A percentile compares a stretch with the other conserved stretches of the same genome.
These are phyloP conservation scores for Stenodema calcarata DNA, from an alignment of 2,888 invertebrate genomes.

Conservation along the genomic window DNA sequence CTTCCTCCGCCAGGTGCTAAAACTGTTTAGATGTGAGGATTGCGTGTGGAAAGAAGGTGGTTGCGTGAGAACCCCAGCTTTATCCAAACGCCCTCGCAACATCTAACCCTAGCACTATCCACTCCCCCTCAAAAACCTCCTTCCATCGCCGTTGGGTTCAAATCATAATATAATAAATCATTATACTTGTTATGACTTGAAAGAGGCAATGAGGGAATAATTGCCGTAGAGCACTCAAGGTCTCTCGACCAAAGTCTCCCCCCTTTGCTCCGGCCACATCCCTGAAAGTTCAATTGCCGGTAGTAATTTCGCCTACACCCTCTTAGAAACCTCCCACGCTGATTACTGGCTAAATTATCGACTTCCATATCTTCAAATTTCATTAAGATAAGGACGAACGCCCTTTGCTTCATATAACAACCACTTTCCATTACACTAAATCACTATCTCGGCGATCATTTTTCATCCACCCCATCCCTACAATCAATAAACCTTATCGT, in stretches of 20 bases:
- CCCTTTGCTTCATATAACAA: not conserved
- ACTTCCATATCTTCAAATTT: conserved; percentile 11
- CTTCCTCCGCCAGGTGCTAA: not conserved
- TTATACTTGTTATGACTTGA: not conserved
- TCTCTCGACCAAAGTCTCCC: not conserved
- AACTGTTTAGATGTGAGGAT: not conserved
- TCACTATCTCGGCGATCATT: too few species aligned
- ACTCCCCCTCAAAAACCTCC: not conserved
- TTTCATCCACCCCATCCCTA: too few species aligned
- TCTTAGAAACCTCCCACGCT: not conserved
- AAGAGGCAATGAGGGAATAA: not conserved
- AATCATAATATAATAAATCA: not conserved
- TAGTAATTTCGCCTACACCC: not conserved
- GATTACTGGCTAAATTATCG: conserved; percentile 2
- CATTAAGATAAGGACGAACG: conserved; percentile 1
- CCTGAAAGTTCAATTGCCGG: not conserved
- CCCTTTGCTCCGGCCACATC: not conserved
- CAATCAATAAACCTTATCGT: too few species aligned
- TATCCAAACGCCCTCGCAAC: not conserved
- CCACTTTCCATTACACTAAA: not conserved
- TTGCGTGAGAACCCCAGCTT: not conserved
- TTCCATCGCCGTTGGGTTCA: not conserved
- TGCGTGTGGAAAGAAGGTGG: not conserved
- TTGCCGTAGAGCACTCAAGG: not conserved
- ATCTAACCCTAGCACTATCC: not conserved